Percentiles rank a stretch among this genome's conserved stretches.
These are phyloP conservation scores for Axinella damicornis DNA, from an alignment of 37 sponge, comb jelly and placozoan genomes.

Conservation along the genomic window DNA sequence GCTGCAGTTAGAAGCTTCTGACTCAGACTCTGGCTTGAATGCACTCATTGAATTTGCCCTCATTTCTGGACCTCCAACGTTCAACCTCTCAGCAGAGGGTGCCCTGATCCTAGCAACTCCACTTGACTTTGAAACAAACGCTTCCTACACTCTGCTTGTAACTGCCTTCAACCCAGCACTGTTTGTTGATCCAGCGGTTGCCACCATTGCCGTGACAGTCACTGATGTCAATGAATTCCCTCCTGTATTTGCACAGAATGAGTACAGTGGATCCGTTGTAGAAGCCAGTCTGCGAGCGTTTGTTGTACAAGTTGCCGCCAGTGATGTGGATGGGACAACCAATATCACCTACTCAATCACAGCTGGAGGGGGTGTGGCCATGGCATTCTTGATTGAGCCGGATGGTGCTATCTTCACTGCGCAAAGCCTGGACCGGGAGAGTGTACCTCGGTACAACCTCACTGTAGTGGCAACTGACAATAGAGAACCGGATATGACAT, in stretches of 20 bases:
- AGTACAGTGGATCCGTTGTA: slow-evolving; percentile 21
- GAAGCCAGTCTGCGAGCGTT: slow-evolving; percentile 36
- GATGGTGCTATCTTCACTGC: slow-evolving; percentile 24
- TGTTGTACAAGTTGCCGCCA: slow-evolving; percentile 46
- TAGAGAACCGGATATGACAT: slow-evolving; percentile 6
- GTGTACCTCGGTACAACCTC: slow-evolving; percentile 7
- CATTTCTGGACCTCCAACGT: not conserved
- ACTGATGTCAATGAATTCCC: slow-evolving; percentile 73
- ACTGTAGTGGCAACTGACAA: slow-evolving; percentile 65
- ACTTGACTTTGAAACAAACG: slow-evolving; percentile 39
- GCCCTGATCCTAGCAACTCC: slow-evolving; percentile 2
- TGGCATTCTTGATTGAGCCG: not conserved
- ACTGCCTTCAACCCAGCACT: slow-evolving; percentile 17
- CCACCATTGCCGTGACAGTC: slow-evolving; percentile 29
- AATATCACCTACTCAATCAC: slow-evolving; percentile 54
- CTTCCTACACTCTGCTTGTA: slow-evolving; percentile 12
- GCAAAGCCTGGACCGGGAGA: slow-evolving; percentile 55
- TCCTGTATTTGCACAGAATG: slow-evolving; percentile 49
- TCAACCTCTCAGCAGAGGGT: slow-evolving; percentile 34
- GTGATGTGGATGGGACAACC: slow-evolving; percentile 46
- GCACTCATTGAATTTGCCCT: slow-evolving; percentile 18
- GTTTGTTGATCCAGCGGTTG: slow-evolving; percentile 1
- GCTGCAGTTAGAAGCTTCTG: slow-evolving; percentile 11
- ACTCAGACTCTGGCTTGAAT: slow-evolving; percentile 44
- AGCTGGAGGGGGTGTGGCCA: too few species aligned